phyloP scores from a whole-genome alignment of 1,140 invertebrate species.

The Leucophenga varia region DNA sequence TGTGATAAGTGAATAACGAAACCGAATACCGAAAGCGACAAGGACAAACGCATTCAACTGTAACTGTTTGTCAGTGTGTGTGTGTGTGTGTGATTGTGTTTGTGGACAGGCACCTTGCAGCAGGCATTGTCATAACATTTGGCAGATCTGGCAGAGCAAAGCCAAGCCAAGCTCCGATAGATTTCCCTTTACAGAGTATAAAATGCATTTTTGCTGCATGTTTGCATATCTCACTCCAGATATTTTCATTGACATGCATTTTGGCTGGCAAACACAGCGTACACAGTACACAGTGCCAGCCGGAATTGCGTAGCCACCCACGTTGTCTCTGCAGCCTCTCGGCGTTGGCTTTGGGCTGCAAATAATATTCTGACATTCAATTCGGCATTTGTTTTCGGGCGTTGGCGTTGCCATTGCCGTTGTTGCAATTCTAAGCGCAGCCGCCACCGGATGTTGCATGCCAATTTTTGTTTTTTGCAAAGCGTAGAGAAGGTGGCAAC shows the following conservation, averaged over 20 bases:
- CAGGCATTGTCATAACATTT: slow-evolving; percentile 21
- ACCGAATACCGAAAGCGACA: not conserved
- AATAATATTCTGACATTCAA: slow-evolving; percentile 51
- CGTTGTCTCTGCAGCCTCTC: not conserved
- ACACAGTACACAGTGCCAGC: slow-evolving; percentile 11
- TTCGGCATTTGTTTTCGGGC: slow-evolving; percentile 46
- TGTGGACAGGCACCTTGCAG: not conserved
- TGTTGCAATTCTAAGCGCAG: slow-evolving; percentile 36
- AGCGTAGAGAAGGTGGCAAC: too few relatives aligned
- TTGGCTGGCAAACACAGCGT: slow-evolving; percentile 34
- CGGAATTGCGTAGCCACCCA: slow-evolving; percentile 12
- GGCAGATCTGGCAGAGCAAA: too few relatives aligned
- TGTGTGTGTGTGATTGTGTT: not conserved
- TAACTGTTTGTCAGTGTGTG: not conserved
- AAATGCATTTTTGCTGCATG: slow-evolving; percentile 44
- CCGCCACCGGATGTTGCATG: slow-evolving; percentile 50
- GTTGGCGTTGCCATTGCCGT: not conserved
- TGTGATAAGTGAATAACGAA: too few relatives aligned
- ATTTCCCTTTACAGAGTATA: slow-evolving; percentile 16
- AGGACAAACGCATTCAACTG: not conserved
- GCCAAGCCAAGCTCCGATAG: too few relatives aligned
- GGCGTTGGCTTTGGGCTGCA: slow-evolving; percentile 13
- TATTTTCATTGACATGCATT: slow-evolving; percentile 47
- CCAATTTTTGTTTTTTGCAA: slow-evolving; percentile 46
- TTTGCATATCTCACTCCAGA: slow-evolving; percentile 42